phyloP scores from a whole-genome alignment of 2,888 invertebrate species.

The Capitulum mitella region DNA sequence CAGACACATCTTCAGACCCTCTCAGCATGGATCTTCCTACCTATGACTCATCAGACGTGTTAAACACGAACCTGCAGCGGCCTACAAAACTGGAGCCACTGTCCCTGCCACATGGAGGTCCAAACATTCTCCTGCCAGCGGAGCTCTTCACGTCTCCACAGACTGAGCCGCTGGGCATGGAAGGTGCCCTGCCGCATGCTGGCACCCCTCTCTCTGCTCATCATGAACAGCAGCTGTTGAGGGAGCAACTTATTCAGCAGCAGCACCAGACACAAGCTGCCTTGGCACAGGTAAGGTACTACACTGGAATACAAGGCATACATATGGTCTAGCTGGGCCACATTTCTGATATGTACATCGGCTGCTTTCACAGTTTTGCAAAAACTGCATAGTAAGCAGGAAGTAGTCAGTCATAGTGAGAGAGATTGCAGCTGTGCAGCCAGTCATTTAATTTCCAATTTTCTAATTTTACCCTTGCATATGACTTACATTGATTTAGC shows the following conservation, averaged over 20 bases:
- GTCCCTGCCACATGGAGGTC: not conserved
- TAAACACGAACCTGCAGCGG: not conserved
- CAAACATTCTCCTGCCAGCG: not conserved
- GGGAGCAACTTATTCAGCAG: constrained; percentile 89
- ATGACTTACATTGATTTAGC: no score
- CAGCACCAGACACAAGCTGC: constrained; percentile 91
- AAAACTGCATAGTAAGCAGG: no score
- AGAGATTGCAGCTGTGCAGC: no score
- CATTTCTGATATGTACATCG: no score
- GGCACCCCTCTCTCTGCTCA: not conserved
- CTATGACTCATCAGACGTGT: not conserved
- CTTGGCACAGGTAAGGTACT: constrained; percentile 59
- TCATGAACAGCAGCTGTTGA: constrained; percentile 58
- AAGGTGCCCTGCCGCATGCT: not conserved
- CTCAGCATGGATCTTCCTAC: constrained; percentile 7
- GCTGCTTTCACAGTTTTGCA: no score
- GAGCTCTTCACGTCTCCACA: not conserved
- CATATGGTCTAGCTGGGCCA: no score
- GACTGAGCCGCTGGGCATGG: not conserved
- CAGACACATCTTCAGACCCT: not conserved
- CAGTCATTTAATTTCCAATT: no score
- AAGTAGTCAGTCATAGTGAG: no score
- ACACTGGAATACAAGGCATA: no score
- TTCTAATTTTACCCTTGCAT: no score
- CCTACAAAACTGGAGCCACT: not conserved